Percentiles rank a stretch among this genome's conserved stretches.
Evolutionary conservation across 2,797 vertebrate species (phyloP).

Genomic region (Eurystomus glaucurus): DNA sequence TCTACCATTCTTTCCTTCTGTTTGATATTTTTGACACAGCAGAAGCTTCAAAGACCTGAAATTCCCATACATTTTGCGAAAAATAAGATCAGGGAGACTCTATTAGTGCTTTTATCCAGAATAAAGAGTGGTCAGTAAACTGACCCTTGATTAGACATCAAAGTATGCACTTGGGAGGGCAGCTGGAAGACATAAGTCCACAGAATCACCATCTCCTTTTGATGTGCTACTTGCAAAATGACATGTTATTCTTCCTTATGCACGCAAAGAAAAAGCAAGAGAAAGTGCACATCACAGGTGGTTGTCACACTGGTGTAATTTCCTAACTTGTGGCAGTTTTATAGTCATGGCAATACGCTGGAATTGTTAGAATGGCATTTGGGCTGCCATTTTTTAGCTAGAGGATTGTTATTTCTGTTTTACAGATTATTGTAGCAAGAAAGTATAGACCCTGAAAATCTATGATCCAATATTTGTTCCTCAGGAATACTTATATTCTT

Average conservation of each 20-base stretch:
- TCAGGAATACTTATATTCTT: background rate
- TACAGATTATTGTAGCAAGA: background rate
- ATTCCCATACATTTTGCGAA: conserved; percentile 31
- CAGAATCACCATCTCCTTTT: background rate
- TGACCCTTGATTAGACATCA: conserved; percentile 45
- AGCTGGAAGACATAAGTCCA: background rate
- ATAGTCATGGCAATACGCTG: background rate
- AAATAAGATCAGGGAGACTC: background rate
- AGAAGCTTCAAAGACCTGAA: background rate
- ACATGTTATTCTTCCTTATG: background rate
- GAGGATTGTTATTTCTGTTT: background rate
- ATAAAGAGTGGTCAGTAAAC: background rate
- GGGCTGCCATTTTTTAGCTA: conserved; percentile 12
- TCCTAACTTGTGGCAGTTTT: background rate
- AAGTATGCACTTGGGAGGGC: background rate
- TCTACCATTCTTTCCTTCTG: background rate
- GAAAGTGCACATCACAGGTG: conserved; percentile 1
- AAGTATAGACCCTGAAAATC: background rate
- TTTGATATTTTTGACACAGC: background rate
- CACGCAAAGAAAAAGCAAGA: background rate
- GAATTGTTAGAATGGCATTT: background rate
- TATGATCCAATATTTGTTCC: background rate
- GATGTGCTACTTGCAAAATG: conserved; percentile 15
- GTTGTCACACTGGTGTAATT: background rate
- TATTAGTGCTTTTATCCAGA: conserved; percentile 6